Base-by-base conservation (phyloP, 30 jellyfish, hydroid and myxozoan genomes). In the Chironex yamaguchii region DNA sequence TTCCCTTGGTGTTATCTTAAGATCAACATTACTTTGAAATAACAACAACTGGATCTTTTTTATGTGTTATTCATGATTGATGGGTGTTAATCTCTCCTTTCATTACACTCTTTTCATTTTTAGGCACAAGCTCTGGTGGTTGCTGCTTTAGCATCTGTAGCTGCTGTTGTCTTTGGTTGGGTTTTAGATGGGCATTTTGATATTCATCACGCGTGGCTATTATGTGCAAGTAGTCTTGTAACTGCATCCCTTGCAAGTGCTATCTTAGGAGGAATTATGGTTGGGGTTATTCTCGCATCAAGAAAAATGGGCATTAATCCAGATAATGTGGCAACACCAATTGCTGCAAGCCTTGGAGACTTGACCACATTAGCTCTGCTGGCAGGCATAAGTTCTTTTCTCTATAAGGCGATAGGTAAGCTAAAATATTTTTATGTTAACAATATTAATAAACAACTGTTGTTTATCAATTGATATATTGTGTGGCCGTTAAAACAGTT, bases 321-420 rank as follows among this genome's bases (percentile, higher is more conserved):
- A 6, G 99, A 94, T 52, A 94, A 94, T 73, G 92, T 94, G 27
- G 99, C 99, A 0, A 94, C 99, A 3, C 99, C 99, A 1, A 94
- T 94, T 68, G 99, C 99, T 25, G 99, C 99, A 12, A 94, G 99
- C 62, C 82, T 94, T 4, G 99, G 99, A 17, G 99, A 94, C 68
- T 64, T 94, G 64, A 83, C 95, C 28, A 94, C 99, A n/a, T 70
- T 94, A 52, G 99, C 99, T 20, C 70, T 94, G 76, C 95, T 94
- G 66, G 89, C 99, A 0, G 68, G 90, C 26, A 72, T 89, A 42
- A 76, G 96, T 68, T 62, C 96, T 12, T 94, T 88, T 81, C 75
- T 94, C 49, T 89, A 86, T 34, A 81, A 85, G 36, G 78, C 78
- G 36, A 94, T 94, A 13, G 98, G 98, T 92, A 82, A 29, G 91